Conservation (phyloP, 2,797 vertebrate genomes). For the Prionace glauca region DNA sequence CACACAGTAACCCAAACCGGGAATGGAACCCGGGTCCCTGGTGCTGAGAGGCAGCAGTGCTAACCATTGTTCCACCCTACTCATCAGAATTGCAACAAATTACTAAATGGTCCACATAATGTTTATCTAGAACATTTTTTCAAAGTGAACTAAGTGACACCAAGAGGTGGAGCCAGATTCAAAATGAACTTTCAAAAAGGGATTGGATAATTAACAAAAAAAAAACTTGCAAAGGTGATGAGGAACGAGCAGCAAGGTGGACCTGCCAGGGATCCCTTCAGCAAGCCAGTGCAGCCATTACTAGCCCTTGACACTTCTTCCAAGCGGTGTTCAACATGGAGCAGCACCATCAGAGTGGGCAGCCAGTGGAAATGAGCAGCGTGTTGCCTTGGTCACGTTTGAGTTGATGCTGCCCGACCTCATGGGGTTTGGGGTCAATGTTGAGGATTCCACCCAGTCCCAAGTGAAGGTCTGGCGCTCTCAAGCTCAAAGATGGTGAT, state of each 20-base stretch:
- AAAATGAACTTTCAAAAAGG: not conserved
- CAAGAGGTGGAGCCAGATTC: not conserved
- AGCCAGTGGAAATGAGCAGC: too few species aligned
- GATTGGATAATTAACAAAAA: not conserved
- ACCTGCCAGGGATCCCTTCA: not conserved
- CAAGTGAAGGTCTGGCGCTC: too few species aligned
- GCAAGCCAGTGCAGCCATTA: not conserved
- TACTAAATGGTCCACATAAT: not conserved
- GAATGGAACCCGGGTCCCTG: too few species aligned
- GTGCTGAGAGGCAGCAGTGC: too few species aligned
- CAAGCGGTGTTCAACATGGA: not conserved
- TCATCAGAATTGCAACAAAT: not conserved
- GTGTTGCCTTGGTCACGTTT: too few species aligned
- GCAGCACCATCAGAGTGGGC: not conserved
- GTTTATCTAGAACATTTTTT: not conserved
- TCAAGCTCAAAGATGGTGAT: not conserved
- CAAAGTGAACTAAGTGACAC: not conserved
- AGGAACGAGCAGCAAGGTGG: not conserved
- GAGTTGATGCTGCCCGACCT: too few species aligned
- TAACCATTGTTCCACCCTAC: too few species aligned
- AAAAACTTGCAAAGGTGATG: not conserved
- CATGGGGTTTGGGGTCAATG: not conserved
- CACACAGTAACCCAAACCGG: too few species aligned
- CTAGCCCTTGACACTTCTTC: not conserved
- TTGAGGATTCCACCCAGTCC: not conserved